Base-by-base conservation (phyloP, 2,888 invertebrate species). In the Philereme vetulata region DNA sequence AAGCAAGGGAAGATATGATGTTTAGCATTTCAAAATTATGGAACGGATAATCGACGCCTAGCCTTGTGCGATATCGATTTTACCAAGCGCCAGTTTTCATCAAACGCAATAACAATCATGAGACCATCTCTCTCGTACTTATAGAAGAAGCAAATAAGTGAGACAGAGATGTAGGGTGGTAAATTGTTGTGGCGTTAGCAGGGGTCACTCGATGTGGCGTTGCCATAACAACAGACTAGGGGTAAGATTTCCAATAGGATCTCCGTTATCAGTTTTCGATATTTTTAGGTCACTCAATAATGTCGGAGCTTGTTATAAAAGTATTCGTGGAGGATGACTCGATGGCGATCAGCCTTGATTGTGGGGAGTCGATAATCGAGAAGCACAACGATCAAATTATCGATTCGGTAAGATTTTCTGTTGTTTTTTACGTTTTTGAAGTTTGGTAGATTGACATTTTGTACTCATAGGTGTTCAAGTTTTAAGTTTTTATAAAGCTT, bases 11-110 rank as follows among this genome's bases (percentile, higher is more conserved):
- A 60, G 53, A 65, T 82, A 63, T 21, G 64, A 68, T 76, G 32
- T 76, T 85, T 59, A 55, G 56, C 38, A 53, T 53, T 65, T 46
- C 48, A 61, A 38, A 65, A 47, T 62, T 72, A 74, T 75, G 68
- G 72, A 85, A 81, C 86, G 86, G 89, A 89, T 91, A 91, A 92
- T 92, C 92, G 92, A 92, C 92, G 88, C 82, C 86, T 87, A 92
- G 92, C 92, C 92, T 92, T 92, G 92, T 88, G 90, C 89, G 90
- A 92, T 92, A 93, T 93, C 92, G 92, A 93, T 93, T 92, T 92
- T 91, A 85, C 84, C 79, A 74, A 77, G 81, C 78, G 81, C 82
- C 75, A 80, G 80, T 83, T 83, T 83, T 75, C 74, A 73, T 72
- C 60, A 71, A 77, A 73, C 77, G 77, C 70, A 81, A 68, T 8